Evolutionary conservation across 53 echinoderm and acorn worm genomes (phyloP).

Genomic region (Zoroaster sp.): DNA sequence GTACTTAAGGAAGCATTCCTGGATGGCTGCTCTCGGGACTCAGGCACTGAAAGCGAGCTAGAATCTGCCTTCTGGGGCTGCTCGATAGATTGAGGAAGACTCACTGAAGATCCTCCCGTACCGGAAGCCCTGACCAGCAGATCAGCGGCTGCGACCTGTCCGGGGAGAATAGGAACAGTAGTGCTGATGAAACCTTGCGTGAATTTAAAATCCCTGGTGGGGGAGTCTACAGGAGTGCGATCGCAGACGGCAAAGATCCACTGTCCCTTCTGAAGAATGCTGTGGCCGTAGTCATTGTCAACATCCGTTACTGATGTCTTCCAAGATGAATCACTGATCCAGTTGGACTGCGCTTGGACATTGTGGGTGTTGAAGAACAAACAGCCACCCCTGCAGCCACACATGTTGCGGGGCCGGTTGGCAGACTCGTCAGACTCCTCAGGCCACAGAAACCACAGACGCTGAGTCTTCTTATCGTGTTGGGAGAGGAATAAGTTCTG

Average conservation of each 20-base stretch:
- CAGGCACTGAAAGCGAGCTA: slow-evolving; percentile 54
- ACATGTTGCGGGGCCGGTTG: slow-evolving; percentile 48
- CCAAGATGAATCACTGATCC: slow-evolving; percentile 9
- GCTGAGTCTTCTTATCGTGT: slow-evolving; percentile 73
- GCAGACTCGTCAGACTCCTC: slow-evolving; percentile 37
- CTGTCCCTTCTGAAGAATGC: slow-evolving; percentile 88
- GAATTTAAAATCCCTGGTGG: slow-evolving; percentile 89
- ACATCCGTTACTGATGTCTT: slow-evolving; percentile 44
- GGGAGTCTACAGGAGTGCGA: slow-evolving; percentile 84
- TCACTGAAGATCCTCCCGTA: background rate
- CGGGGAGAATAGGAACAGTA: slow-evolving; percentile 56
- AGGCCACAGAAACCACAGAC: slow-evolving; percentile 95
- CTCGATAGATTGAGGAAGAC: slow-evolving; percentile 35
- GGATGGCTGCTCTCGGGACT: slow-evolving; percentile 31
- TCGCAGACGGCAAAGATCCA: slow-evolving; percentile 89
- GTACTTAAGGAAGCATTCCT: slow-evolving; percentile 61
- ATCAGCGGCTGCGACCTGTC: slow-evolving; percentile 10
- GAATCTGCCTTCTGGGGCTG: slow-evolving; percentile 37
- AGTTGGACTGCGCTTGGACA: slow-evolving; percentile 17
- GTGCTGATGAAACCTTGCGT: slow-evolving; percentile 81
- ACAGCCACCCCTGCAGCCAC: slow-evolving; percentile 96
- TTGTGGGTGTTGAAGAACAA: slow-evolving; percentile 75
- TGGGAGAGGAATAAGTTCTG: slow-evolving; percentile 83
- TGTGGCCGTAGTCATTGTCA: slow-evolving; percentile 82
- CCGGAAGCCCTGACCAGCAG: background rate